Base-by-base conservation (phyloP, 2,888 invertebrate species). In the Athripsodes cinereus region DNA sequence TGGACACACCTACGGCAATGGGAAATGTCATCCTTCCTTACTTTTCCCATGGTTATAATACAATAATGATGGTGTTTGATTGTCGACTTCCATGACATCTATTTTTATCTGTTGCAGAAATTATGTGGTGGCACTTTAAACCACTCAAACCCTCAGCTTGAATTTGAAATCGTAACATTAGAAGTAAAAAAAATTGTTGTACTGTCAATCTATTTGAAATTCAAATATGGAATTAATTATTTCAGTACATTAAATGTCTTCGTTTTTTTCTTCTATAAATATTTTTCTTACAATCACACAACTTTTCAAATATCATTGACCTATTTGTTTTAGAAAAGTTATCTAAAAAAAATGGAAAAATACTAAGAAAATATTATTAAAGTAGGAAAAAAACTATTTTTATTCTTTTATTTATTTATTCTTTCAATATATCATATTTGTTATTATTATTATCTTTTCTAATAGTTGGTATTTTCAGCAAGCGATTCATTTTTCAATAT, bases 1-100 rank as follows among this genome's bases (percentile, higher is more conserved):
- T 26, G 21, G 53, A 18, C 55, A 49, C 53, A 20, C 50, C 53
- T 34, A 50, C 50, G 50, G 20, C n/a, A 47, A n/a, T n/a, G 50
- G 55, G 51, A 40, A 40, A 40, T 40, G 40, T 40, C 40, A 40
- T 40, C 40, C 40, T 40, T 13, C 40, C 40, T 3, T 40, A 40
- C 13, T n/a, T 40, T 40, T 40, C n/a, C 40, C 40, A 40, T 40
- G 40, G 13, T 13, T 8, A 13, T 40, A 40, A 40, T 31, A 40
- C 40, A 40, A 16, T 3, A 8, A n/a, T 3, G 8, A 40, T 16
- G 40, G n/a, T 40, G 13, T 40, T 40, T 13, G 40, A 16, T 40
- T 13, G 13, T 13, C 16, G 13, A 13, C 16, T 3, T 5, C 16
- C 40, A 40, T 16, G 40, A 3, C 5, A n/a, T 40, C 40, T 40